phyloP scores from a whole-genome alignment of 2,888 invertebrate genomes.

The Epicampocera succincta region DNA sequence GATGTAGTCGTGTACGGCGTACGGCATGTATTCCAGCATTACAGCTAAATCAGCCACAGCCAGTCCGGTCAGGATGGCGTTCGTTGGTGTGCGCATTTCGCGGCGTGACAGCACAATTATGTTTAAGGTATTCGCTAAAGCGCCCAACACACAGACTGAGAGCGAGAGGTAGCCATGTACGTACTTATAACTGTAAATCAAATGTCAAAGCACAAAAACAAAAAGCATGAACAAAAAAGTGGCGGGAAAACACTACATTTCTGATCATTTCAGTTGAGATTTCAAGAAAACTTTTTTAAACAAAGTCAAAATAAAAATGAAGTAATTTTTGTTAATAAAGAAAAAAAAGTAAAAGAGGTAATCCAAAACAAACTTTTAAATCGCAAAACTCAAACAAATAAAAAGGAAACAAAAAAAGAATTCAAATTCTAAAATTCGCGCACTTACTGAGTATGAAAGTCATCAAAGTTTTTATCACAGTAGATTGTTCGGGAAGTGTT shows the following conservation, averaged over 20 bases:
- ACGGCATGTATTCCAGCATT: conserved; percentile 96
- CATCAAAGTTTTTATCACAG: conserved; percentile 66
- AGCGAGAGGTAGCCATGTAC: conserved; percentile 93
- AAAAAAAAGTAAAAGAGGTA: too few species aligned
- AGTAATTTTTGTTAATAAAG: too few species aligned
- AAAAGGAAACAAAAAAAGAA: too few species aligned
- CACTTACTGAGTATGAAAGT: conserved; percentile 67
- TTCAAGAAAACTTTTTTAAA: too few species aligned
- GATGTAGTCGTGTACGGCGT: conserved; percentile 90
- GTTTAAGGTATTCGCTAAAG: conserved; percentile 93
- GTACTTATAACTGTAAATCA: conserved; percentile 84
- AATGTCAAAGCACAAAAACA: conserved; percentile 5
- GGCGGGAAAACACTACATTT: too few species aligned
- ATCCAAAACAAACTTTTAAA: too few species aligned
- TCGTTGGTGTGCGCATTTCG: conserved; percentile 95
- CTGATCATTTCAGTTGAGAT: too few species aligned
- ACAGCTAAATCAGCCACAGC: conserved; percentile 96
- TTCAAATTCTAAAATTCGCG: background rate
- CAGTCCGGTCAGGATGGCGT: conserved; percentile 93
- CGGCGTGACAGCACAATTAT: conserved; percentile 93
- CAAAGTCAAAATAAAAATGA: too few species aligned
- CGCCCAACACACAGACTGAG: conserved; percentile 93
- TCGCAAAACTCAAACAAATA: too few species aligned
- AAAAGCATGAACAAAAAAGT: background rate
- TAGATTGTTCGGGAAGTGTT: conserved; percentile 63